Conservation (phyloP, 2,888 invertebrate species). For the Mythimna albipuncta region DNA sequence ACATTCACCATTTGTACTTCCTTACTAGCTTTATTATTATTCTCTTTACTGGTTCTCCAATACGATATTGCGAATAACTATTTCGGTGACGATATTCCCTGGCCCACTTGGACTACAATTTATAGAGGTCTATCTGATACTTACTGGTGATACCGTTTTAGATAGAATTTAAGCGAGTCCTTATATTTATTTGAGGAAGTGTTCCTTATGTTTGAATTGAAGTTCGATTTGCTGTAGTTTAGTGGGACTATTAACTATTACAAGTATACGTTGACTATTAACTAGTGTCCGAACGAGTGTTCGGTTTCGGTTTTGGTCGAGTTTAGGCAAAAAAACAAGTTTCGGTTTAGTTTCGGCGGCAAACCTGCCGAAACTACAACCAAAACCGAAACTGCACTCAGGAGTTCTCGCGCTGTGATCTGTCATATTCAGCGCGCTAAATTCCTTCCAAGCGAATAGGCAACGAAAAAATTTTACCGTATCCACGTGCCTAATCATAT, state of each 20-base stretch:
- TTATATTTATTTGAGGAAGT: constrained; percentile 45
- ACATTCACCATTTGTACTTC: constrained; percentile 54
- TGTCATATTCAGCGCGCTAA: too few species aligned
- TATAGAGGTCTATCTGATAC: constrained; percentile 72
- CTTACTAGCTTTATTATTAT: constrained; percentile 55
- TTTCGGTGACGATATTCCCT: constrained; percentile 75
- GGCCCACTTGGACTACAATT: constrained; percentile 72
- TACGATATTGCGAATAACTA: constrained; percentile 53
- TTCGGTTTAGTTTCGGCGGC: too few species aligned
- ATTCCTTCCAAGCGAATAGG: too few species aligned
- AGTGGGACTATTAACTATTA: background rate
- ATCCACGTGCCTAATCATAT: too few species aligned
- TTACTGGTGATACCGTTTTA: constrained; percentile 48
- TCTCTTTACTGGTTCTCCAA: constrained; percentile 53
- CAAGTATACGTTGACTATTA: background rate
- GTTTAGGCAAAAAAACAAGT: too few species aligned
- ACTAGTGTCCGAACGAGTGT: background rate
- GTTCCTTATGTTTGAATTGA: constrained; percentile 23
- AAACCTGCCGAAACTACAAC: too few species aligned
- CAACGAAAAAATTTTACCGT: too few species aligned
- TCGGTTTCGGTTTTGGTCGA: too few species aligned
- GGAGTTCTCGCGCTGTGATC: too few species aligned
- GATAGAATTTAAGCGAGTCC: constrained; percentile 51
- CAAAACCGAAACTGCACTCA: too few species aligned
- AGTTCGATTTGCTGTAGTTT: constrained; percentile 27